Conservation (phyloP, 2,888 invertebrate species). For the Morpho deidamia region DNA sequence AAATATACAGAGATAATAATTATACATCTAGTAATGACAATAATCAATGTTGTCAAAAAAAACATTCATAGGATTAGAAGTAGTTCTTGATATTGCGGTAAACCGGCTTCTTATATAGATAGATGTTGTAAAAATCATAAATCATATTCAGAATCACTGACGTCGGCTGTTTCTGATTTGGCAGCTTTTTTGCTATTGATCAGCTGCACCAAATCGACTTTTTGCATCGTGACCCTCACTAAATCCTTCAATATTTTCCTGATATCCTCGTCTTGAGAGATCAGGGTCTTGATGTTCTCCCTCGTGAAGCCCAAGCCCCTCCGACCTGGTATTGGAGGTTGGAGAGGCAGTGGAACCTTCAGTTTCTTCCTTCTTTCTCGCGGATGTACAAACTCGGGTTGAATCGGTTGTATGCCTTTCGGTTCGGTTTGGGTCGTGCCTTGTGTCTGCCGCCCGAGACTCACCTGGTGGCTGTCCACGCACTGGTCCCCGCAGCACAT, state of each 20-base stretch:
- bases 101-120: too few species aligned
- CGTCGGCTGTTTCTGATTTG: constrained; percentile 19
- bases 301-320: constrained; percentile 49
- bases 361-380: constrained; percentile 39
- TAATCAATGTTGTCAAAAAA: too few species aligned
- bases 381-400: constrained; percentile 25
- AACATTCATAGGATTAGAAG: too few species aligned
- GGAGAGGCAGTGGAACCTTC: constrained; percentile 20
- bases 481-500: constrained; percentile 57
- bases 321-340: constrained; percentile 35
- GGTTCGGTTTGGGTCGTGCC: constrained; percentile 1
- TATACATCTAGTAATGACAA: too few species aligned
- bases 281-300: constrained; percentile 54
- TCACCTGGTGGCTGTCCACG: constrained; percentile 24
- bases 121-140: constrained; percentile 11
- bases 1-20: too few species aligned
- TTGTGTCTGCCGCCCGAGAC: constrained; percentile 32
- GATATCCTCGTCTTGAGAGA: constrained; percentile 62
- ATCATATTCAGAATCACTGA: constrained; percentile 20
- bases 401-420: constrained; percentile 13
- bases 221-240: constrained; percentile 67
- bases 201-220: constrained; percentile 54
- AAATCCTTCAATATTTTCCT: constrained; percentile 63
- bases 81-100: too few species aligned
- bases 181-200: constrained; percentile 31